phyloP scores from a whole-genome alignment of 2,113 vertebrate species.

The Trematocara macrostoma region DNA sequence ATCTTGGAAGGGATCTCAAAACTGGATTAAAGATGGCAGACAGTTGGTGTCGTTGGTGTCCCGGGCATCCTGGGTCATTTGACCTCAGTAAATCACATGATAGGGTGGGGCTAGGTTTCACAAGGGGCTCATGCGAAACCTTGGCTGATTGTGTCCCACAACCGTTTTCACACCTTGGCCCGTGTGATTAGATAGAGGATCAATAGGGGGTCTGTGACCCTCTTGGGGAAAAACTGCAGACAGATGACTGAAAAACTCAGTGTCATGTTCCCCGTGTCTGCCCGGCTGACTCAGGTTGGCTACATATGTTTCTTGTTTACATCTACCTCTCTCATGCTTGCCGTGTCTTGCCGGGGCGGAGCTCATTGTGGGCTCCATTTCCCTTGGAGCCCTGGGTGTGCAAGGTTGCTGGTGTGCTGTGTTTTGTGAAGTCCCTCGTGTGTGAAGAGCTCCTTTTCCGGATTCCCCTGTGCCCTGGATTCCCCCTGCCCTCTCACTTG shows the following conservation, averaged over 20 bases:
- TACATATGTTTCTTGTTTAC: not conserved
- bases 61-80: not conserved
- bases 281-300: not conserved
- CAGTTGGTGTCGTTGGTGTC: not conserved
- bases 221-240: not conserved
- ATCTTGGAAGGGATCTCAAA: not conserved
- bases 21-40: not conserved
- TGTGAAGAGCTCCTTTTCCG: not conserved
- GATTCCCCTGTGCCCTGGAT: not conserved
- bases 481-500: not conserved
- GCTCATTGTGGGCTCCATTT: not conserved
- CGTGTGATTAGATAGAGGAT: not conserved
- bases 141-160: not conserved
- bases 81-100: not conserved
- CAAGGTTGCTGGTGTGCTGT: not conserved
- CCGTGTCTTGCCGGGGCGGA: not conserved
- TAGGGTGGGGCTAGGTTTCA: not conserved
- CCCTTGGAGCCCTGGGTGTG: rapidly evolving
- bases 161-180: not conserved
- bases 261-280: not conserved
- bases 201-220: not conserved
- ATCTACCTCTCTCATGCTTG: not conserved
- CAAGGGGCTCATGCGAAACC: not conserved
- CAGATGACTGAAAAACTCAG: not conserved
- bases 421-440: not conserved